Evolutionary conservation across 2,888 invertebrate genomes (phyloP), one percentile per base, ranked within the genome.

Genomic region (Noctua janthe): DNA sequence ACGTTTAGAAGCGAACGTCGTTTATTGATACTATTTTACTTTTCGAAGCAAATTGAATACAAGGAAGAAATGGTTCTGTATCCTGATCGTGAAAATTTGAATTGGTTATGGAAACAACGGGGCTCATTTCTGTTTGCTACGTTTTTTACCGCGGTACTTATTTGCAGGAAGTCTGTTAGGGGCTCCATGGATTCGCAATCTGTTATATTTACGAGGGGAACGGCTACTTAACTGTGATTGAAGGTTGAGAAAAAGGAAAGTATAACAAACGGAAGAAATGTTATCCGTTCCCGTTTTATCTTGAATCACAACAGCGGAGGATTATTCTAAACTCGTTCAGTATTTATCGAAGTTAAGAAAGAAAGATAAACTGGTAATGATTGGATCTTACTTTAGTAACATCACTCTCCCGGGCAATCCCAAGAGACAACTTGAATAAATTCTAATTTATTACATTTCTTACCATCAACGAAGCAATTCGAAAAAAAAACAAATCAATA

Each of bases 11-110:
- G 83, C 78, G 64, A 81, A 82, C 79, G 84, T 86, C 86, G 82
- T 84, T 87, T 88, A 87, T 74, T 83, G 75, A 62, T 76, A 74
- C 74, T 86, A 84, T 87, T 89, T 90, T 91, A 89, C 87, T 88
- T 91, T 89, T 81, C 77, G 80, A 84, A 86, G 87, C 83, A 87
- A 89, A 90, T 91, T 90, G 87, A 89, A 90, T 90, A 89, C 83
- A 85, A 83, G 85, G 80, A 87, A 89, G 82, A 89, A 76, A 76
- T 78, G 74, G 59, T 77, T 47, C 39, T 70, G 71, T 80, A 76
- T 76, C 64, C 35, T 74, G 87, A 84, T 78, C 75, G 77, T 73
- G 71, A 78, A 81, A 86, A 83, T 90, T 88, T 87, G 84, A 87
- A 90, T 87, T 86, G 87, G 86, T 86, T 88, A 84, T 84, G 79